Conservation (phyloP, 2,888 invertebrate species). For the Erebia ligea region DNA sequence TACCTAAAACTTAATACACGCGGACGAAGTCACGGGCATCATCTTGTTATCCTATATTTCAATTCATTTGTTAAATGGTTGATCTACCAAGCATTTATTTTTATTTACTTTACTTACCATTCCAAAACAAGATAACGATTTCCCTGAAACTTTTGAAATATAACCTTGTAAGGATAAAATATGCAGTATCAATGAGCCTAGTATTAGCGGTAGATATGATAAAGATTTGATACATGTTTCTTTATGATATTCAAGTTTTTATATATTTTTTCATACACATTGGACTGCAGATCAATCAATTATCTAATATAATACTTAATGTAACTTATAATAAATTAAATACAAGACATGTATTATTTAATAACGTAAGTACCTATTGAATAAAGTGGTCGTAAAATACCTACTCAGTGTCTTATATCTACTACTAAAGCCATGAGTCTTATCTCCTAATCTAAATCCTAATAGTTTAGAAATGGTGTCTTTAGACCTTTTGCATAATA, state of each 20-base stretch:
- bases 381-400: background rate
- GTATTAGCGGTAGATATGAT: constrained; percentile 3
- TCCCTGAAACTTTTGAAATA: constrained; percentile 3
- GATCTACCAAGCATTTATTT: too few species aligned
- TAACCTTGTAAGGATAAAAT: constrained; percentile 4
- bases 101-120: too few species aligned
- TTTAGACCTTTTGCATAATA: too few species aligned
- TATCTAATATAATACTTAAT: background rate
- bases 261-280: background rate
- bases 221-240: background rate
- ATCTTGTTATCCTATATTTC: too few species aligned
- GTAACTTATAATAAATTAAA: too few species aligned
- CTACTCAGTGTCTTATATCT: too few species aligned
- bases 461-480: too few species aligned
- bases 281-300: background rate
- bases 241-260: background rate
- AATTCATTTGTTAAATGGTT: too few species aligned
- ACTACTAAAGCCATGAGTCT: background rate
- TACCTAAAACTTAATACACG: too few species aligned
- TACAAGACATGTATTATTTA: too few species aligned
- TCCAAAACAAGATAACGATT: background rate
- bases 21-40: too few species aligned
- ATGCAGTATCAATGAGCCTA: background rate
- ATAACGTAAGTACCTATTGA: background rate
- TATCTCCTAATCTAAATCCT: background rate